These are phyloP conservation scores for Drosophila repleta DNA, from an alignment of 1,140 invertebrate genomes.

Conservation along the genomic window DNA sequence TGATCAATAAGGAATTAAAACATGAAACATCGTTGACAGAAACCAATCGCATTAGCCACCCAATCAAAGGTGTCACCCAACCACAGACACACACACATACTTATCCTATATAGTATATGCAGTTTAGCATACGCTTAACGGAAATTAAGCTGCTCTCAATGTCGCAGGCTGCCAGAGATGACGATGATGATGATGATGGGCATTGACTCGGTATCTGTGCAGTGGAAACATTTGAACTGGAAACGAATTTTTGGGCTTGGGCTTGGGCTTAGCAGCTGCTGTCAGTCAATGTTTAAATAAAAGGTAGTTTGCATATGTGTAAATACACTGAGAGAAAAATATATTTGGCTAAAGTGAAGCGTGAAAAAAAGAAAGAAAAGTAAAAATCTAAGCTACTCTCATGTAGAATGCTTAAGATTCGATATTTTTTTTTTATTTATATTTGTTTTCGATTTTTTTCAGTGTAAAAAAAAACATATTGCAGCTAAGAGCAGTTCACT, in stretches of 20 bases:
- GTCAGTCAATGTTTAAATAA: slow-evolving; percentile 34
- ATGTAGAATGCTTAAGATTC: too few species aligned
- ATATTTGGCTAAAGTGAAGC: neutral
- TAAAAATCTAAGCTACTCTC: neutral
- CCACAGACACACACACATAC: neutral
- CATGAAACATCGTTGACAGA: slow-evolving; percentile 33
- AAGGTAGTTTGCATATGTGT: slow-evolving; percentile 8
- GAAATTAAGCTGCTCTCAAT: slow-evolving; percentile 57
- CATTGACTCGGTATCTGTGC: slow-evolving; percentile 3
- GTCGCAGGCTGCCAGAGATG: slow-evolving; percentile 6
- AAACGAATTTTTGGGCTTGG: slow-evolving; percentile 16
- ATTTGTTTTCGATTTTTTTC: neutral
- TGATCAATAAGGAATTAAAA: slow-evolving; percentile 53
- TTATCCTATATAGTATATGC: slow-evolving; percentile 1
- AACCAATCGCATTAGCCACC: slow-evolving; percentile 53
- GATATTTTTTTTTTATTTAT: too few species aligned
- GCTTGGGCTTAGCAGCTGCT: slow-evolving; percentile 10
- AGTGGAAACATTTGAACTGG: slow-evolving; percentile 30
- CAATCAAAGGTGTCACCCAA: slow-evolving; percentile 47
- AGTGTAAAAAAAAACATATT: slow-evolving; percentile 35
- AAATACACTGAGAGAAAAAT: neutral
- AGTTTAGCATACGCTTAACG: slow-evolving; percentile 28
- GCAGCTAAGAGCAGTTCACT: slow-evolving; percentile 19
- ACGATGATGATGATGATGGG: slow-evolving; percentile 9
- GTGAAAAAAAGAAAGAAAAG: neutral